Conservation (phyloP, 1,140 invertebrate species). For the Yoshiicerus persimilis region DNA sequence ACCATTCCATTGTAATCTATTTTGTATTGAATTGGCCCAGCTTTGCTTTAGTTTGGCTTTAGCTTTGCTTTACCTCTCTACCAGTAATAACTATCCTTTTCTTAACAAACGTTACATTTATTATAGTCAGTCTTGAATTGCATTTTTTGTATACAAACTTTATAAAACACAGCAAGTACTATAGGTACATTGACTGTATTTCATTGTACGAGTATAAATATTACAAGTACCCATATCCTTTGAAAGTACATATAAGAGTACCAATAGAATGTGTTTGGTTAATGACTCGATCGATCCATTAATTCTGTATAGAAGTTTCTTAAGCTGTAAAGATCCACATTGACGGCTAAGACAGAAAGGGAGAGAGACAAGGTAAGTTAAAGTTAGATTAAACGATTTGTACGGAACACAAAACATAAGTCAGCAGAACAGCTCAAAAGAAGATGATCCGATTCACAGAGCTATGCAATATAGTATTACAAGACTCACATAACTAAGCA, state of each 20-base stretch:
- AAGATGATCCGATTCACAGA: constrained; percentile 9
- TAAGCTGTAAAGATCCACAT: neutral
- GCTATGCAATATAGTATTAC: neutral
- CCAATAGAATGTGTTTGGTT: neutral
- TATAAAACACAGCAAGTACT: neutral
- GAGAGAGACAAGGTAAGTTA: neutral
- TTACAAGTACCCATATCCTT: too few relatives aligned
- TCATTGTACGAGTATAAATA: neutral
- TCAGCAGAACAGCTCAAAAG: neutral
- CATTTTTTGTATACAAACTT: neutral
- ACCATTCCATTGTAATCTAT: constrained; percentile 8
- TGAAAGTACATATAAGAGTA: too few relatives aligned
- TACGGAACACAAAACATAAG: neutral
- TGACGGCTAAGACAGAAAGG: neutral
- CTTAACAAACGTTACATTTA: neutral
- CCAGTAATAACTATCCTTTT: neutral
- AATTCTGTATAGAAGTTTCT: neutral
- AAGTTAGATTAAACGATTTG: neutral
- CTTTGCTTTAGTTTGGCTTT: neutral
- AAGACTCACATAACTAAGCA: neutral
- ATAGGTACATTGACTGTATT: neutral
- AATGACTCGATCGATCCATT: constrained; percentile 19
- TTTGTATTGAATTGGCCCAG: neutral
- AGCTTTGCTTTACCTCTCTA: neutral
- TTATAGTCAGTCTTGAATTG: neutral